phyloP scores from a whole-genome alignment of 1,140 invertebrate genomes.

The Panonychus citri region DNA sequence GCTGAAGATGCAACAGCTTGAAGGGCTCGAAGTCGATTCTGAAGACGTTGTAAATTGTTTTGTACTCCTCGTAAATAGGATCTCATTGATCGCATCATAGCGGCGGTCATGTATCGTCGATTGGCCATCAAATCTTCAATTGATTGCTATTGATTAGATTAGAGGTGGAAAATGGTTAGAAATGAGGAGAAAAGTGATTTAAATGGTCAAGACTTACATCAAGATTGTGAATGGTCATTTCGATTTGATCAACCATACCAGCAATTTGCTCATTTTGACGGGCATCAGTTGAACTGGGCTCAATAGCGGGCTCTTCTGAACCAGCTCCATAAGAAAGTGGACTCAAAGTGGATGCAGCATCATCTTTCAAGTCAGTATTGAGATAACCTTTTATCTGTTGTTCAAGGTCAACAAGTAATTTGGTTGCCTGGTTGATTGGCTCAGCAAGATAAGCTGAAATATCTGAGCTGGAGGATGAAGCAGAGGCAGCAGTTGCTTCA shows the following conservation, averaged over 20 bases:
- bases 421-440: constrained; percentile 9
- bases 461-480: too few relatives aligned
- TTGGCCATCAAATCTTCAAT: not conserved
- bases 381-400: not conserved
- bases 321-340: not conserved
- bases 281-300: too few relatives aligned
- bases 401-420: constrained; percentile 9
- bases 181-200: not conserved
- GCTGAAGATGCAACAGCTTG: not conserved
- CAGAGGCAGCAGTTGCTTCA: too few relatives aligned
- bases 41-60: not conserved
- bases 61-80: not conserved
- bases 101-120: constrained; percentile 2
- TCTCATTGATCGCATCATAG: not conserved
- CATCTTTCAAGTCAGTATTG: not conserved
- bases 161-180: not conserved
- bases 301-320: not conserved
- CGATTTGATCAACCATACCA: not conserved
- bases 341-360: not conserved
- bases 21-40: not conserved
- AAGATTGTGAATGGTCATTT: not conserved
- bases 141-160: not conserved
- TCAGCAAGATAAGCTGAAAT: not conserved
- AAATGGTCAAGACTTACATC: not conserved
- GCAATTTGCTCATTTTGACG: not conserved